Evolutionary conservation across 2,113 vertebrate species (phyloP).

Genomic region (Desmodus rotundus): DNA sequence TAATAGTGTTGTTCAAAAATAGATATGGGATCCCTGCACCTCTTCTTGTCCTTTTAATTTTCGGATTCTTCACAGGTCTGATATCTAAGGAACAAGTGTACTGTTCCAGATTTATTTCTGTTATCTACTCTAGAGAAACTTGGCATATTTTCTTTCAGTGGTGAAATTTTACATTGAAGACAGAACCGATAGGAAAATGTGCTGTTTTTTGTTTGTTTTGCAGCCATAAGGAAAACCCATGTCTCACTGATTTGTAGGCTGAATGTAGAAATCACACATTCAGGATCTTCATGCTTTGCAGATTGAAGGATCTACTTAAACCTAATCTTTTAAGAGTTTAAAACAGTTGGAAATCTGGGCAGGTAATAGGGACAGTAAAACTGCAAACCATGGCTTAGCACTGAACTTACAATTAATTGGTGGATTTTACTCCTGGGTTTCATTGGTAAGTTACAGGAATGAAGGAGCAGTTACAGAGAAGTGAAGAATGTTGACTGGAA

Average conservation of each 20-base stretch:
- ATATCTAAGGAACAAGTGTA: neutral
- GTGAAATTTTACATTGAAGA: neutral
- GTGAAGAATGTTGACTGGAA: neutral
- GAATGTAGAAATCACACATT: neutral
- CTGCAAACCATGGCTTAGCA: neutral
- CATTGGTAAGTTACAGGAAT: neutral
- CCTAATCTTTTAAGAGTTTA: neutral
- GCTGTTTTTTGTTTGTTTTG: neutral
- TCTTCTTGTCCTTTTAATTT: neutral
- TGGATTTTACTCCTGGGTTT: neutral
- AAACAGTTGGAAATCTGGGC: neutral
- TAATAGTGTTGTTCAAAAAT: neutral
- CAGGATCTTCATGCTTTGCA: neutral
- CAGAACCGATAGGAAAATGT: neutral
- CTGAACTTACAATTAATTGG: slow-evolving; percentile 3
- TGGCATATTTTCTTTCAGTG: neutral
- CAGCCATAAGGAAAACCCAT: neutral
- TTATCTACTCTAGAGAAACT: neutral
- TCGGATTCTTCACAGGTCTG: neutral
- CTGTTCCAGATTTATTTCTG: neutral
- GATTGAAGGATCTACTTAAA: neutral
- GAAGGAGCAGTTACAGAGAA: neutral
- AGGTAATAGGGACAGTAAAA: neutral
- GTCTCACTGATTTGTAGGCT: neutral
- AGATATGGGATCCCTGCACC: neutral